A percentile compares a stretch with the other conserved stretches of the same genome.
These are phyloP conservation scores for Lysandra coridon DNA, from an alignment of 2,888 invertebrate species.

Conservation along the genomic window DNA sequence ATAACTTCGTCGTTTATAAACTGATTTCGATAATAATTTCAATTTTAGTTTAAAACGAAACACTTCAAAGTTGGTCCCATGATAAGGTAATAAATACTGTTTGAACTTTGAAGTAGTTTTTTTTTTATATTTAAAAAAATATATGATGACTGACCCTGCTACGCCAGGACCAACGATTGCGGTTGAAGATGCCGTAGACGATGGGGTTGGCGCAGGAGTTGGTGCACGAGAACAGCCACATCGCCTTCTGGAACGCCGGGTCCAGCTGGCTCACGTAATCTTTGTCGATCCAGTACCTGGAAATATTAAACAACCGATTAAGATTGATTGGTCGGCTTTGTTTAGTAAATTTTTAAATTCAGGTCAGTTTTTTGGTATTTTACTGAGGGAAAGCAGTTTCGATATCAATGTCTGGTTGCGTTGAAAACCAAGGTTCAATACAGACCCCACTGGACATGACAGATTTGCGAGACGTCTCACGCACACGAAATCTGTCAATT, in stretches of 20 bases:
- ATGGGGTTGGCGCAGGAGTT: conserved; percentile 98
- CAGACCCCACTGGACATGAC: too few relatives aligned
- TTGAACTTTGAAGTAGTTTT: too few relatives aligned
- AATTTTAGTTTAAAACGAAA: not conserved
- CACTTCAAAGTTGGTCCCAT: not conserved
- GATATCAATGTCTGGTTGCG: too few relatives aligned
- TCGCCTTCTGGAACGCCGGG: conserved; percentile 88
- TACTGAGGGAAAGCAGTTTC: too few relatives aligned
- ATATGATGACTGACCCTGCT: conserved; percentile 58
- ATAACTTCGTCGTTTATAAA: not conserved
- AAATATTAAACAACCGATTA: too few relatives aligned
- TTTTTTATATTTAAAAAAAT: not conserved
- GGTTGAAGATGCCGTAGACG: conserved; percentile 94
- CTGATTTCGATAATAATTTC: not conserved
- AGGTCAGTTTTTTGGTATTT: too few relatives aligned
- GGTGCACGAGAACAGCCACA: conserved; percentile 97
- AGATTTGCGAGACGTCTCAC: too few relatives aligned
- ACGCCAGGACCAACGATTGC: conserved; percentile 80
- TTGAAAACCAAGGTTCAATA: too few relatives aligned
- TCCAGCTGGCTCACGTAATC: conserved; percentile 83
- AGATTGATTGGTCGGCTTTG: too few relatives aligned
- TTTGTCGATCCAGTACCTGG: conserved; percentile 91
- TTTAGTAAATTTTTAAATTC: too few relatives aligned
- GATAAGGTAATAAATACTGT: too few relatives aligned
- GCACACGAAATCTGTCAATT: too few relatives aligned